A percentile compares a stretch with the other conserved stretches of the same genome.
phyloP scores from a whole-genome alignment of 2,888 invertebrate species.

The Criorhina ranunculi region DNA sequence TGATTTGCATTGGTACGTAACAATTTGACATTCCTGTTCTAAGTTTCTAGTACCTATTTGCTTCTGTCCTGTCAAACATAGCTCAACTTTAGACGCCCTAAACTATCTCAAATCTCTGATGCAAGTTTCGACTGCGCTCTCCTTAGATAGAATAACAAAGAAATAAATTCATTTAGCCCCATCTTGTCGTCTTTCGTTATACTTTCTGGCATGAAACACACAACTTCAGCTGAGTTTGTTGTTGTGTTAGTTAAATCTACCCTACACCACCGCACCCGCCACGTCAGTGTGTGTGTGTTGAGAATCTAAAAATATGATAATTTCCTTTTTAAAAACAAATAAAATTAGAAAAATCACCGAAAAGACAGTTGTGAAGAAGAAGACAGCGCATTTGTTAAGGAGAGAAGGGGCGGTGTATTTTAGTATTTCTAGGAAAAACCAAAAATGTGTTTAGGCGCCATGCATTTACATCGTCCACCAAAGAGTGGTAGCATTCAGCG shows the following conservation, averaged over 20 bases:
- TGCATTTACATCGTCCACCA: slow-evolving; percentile 27
- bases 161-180: not conserved
- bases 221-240: not conserved
- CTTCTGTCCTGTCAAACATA: too few species aligned
- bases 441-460: slow-evolving; percentile 60
- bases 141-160: too few species aligned
- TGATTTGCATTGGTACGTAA: too few species aligned
- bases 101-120: too few species aligned
- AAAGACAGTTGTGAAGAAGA: slow-evolving; percentile 33
- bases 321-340: slow-evolving; percentile 49
- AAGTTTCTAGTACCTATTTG: too few species aligned
- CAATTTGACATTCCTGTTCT: too few species aligned
- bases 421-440: slow-evolving; percentile 10
- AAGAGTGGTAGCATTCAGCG: slow-evolving; percentile 62
- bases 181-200: not conserved
- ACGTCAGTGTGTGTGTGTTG: slow-evolving; percentile 55
- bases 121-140: too few species aligned
- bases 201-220: slow-evolving; percentile 1
- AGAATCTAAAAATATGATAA: slow-evolving; percentile 62
- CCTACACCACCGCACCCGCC: slow-evolving; percentile 18
- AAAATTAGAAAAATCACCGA: slow-evolving; percentile 37
- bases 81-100: too few species aligned
- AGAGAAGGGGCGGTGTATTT: too few species aligned
- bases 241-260: slow-evolving; percentile 15
- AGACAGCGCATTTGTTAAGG: too few species aligned